Base-by-base conservation (phyloP, 2,113 vertebrate species). In the Micronycteris hirsuta region DNA sequence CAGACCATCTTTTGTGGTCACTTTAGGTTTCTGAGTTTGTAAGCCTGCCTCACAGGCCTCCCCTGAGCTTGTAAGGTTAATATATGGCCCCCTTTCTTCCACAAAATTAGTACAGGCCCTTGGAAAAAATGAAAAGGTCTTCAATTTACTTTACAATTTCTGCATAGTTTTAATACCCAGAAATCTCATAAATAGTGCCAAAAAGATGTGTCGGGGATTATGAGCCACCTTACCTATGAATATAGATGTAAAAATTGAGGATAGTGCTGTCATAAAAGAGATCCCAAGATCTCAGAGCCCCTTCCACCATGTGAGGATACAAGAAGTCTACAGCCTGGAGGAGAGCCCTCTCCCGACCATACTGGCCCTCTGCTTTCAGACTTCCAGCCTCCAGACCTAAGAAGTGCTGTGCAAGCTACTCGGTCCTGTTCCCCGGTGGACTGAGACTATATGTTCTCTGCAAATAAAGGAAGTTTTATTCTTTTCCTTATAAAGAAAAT, bases 101-200 rank as follows among this genome's bases (percentile, higher is more conserved):
- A 63, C 12, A 63, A 63, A 63, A 28, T 82, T 93, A 52, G 6
- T 91, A 14, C 4, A 17, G 49, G 33, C 70, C 1, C 6, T 73
- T 52, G n/a, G 84, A 96, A 91, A 61, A 65, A 13, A 38, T 73
- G 38, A 68, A 93, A 83, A 95, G 33, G 3, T 56, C 49, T 96
- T 70, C 41, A 67, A 0, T 81, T 90, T 93, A 73, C 33, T 49
- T 82, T 91, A 87, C 71, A 56, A 73, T 78, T 95, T 91, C 65
- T 91, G 28, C 5, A 45, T 86, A 33, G 22, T 38, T 85, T 76
- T 93, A 93, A 68, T 82, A 91, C 38, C 0, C 4, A 2, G 49
- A 63, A 70, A n/a, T 95, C 15, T 85, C 24, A 15, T 65, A 76
- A 90, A 49, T 86, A 89, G 47, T 76, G 36, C 49, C 10, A 47